Evolutionary conservation across 1,140 invertebrate genomes (phyloP).

Genomic region (Drosophila tristis): DNA sequence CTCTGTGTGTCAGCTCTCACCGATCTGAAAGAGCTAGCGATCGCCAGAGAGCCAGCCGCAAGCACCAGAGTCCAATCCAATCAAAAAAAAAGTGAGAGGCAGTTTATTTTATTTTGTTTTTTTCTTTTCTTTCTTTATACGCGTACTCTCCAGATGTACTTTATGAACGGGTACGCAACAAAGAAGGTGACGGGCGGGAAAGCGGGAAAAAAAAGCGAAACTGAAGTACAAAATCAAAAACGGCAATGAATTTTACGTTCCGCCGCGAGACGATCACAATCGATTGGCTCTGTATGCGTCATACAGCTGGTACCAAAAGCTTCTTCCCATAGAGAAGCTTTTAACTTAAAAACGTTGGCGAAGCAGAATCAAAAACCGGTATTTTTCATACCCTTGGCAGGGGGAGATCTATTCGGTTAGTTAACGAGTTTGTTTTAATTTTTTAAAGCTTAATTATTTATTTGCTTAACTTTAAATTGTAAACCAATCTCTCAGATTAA

Average conservation of each 20-base stretch:
- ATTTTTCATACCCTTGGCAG: conserved; percentile 35
- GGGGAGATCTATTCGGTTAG: too few species aligned
- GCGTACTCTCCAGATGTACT: conserved; percentile 11
- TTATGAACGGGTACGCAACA: conserved; percentile 12
- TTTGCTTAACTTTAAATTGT: not conserved
- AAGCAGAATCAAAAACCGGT: conserved; percentile 34
- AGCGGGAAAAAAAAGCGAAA: conserved; percentile 46
- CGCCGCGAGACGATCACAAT: conserved; percentile 48
- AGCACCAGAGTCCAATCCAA: too few species aligned
- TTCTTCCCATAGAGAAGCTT: conserved; percentile 56
- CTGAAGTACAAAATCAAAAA: conserved; percentile 53
- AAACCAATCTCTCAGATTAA: not conserved
- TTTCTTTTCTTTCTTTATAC: conserved; percentile 20
- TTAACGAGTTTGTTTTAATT: too few species aligned
- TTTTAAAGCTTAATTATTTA: not conserved
- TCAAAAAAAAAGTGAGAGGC: conserved; percentile 40
- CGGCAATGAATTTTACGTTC: conserved; percentile 56
- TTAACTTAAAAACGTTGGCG: not conserved
- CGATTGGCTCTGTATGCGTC: conserved; percentile 61
- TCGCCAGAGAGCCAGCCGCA: conserved; percentile 7
- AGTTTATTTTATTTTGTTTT: conserved; percentile 34
- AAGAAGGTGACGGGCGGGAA: not conserved
- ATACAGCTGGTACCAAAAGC: conserved; percentile 53
- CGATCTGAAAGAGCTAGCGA: conserved; percentile 17
- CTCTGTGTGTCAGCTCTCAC: conserved; percentile 4